phyloP scores from a whole-genome alignment of 2,888 invertebrate species.

The Cheilosia pagana region DNA sequence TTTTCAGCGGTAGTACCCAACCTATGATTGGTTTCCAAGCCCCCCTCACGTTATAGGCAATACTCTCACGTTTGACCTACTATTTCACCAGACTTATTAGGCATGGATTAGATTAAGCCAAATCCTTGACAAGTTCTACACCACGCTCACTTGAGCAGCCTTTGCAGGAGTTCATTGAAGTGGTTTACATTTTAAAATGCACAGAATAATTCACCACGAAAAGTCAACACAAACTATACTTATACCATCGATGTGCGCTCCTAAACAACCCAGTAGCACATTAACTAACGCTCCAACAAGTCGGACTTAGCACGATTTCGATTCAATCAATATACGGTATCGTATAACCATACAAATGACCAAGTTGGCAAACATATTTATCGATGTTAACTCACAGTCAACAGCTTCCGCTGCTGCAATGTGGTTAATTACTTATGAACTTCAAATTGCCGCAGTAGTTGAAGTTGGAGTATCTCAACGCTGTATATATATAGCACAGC shows the following conservation, averaged over 20 bases:
- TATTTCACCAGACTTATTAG: no score
- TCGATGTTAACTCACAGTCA: slow-evolving; percentile 66
- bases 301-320: slow-evolving; percentile 55
- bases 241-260: background rate
- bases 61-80: no score
- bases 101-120: no score
- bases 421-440: slow-evolving; percentile 74
- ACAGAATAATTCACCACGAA: slow-evolving; percentile 18
- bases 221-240: slow-evolving; percentile 27
- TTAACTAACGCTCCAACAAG: slow-evolving; percentile 60
- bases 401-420: slow-evolving; percentile 66
- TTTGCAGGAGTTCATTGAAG: no score
- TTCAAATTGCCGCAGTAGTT: slow-evolving; percentile 55
- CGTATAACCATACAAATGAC: slow-evolving; percentile 21
- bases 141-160: no score
- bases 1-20: no score
- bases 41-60: no score
- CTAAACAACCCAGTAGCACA: slow-evolving; percentile 38
- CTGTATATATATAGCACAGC: background rate
- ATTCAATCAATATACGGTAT: slow-evolving; percentile 10
- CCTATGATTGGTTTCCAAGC: no score
- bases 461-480: slow-evolving; percentile 6
- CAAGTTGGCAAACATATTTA: slow-evolving; percentile 60
- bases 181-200: background rate
- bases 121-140: no score